A percentile compares a stretch with the other conserved stretches of the same genome.
Conservation (phyloP, 2,113 vertebrate species). For the Ahaetulla prasina region DNA sequence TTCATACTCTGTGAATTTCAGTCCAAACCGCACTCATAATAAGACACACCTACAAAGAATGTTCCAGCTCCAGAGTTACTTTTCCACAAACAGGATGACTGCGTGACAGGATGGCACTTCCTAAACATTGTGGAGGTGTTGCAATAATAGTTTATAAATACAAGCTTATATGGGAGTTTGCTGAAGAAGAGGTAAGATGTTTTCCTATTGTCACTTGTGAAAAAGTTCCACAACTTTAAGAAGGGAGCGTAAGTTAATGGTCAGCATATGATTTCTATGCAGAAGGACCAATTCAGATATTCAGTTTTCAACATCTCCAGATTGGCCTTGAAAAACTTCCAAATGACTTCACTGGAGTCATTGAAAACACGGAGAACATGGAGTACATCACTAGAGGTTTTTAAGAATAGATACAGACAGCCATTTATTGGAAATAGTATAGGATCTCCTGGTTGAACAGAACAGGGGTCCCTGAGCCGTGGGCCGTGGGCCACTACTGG, state of each 20-base stretch:
- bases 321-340: not conserved
- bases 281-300: not conserved
- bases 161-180: not conserved
- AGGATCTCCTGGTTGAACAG: too few relatives aligned
- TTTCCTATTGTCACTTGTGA: not conserved
- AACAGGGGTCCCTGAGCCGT: too few relatives aligned
- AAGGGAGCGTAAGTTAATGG: not conserved
- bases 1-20: not conserved
- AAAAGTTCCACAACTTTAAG: not conserved
- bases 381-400: not conserved
- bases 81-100: not conserved
- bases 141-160: not conserved
- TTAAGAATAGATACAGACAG: not conserved
- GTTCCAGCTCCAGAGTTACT: not conserved
- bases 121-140: not conserved
- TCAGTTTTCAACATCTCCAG: not conserved
- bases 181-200: not conserved
- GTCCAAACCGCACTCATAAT: not conserved
- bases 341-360: not conserved
- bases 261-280: not conserved
- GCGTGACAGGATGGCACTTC: not conserved
- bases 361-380: not conserved
- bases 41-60: not conserved
- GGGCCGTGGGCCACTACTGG: too few relatives aligned
- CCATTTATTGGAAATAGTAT: too few relatives aligned